Evolutionary conservation across 37 sponge, comb jelly and placozoan genomes (phyloP).

Genomic region (Ianthella basta): DNA sequence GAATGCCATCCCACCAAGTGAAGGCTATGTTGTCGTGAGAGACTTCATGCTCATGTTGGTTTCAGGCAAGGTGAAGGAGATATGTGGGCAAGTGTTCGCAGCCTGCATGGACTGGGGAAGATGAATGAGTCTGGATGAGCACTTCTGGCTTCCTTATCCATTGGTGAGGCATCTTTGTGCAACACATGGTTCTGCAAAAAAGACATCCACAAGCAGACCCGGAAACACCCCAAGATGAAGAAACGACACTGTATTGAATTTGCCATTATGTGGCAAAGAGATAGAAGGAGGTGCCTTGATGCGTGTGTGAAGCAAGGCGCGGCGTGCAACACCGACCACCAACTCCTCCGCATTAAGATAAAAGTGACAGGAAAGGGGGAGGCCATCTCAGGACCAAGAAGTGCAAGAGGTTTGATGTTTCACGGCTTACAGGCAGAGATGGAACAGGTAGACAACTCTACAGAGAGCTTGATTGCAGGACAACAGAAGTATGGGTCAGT

Average conservation of each 20-base stretch:
- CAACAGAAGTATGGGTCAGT: too few species aligned
- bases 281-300: slow-evolving; percentile 29
- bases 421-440: too few species aligned
- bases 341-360: background rate
- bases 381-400: too few species aligned
- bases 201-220: slow-evolving; percentile 45
- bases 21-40: slow-evolving; percentile 12
- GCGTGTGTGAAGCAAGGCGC: slow-evolving; percentile 26
- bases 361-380: too few species aligned
- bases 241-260: slow-evolving; percentile 31
- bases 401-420: too few species aligned
- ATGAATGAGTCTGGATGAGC: slow-evolving; percentile 14
- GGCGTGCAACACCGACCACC: slow-evolving; percentile 26
- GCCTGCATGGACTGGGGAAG: slow-evolving; percentile 4
- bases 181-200: slow-evolving; percentile 39
- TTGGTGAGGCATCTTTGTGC: slow-evolving; percentile 7
- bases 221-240: too few species aligned
- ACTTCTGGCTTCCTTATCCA: slow-evolving; percentile 11
- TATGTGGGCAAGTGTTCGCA: slow-evolving; percentile 8
- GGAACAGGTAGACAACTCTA: too few species aligned
- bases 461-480: too few species aligned
- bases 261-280: slow-evolving; percentile 19
- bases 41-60: slow-evolving; percentile 32
- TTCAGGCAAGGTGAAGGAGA: background rate
- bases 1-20: background rate